A percentile compares a stretch with the other conserved stretches of the same genome.
phyloP scores from a whole-genome alignment of 2,797 vertebrate genomes.

The Mastacembelus armatus region DNA sequence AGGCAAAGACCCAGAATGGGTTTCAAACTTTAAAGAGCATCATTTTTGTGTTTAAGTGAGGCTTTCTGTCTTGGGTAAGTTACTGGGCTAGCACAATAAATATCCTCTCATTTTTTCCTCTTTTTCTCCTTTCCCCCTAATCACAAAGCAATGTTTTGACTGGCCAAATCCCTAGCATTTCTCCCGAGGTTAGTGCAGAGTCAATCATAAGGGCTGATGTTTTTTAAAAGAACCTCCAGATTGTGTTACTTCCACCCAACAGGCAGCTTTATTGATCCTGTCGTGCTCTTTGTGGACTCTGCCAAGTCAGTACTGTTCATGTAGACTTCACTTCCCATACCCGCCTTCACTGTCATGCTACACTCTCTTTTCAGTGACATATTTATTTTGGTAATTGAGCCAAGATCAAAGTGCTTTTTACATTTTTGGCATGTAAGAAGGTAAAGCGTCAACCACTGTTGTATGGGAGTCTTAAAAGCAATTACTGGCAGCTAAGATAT shows the following conservation, averaged over 20 bases:
- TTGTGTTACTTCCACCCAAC: slow-evolving; percentile 75
- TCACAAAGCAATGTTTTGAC: slow-evolving; percentile 73
- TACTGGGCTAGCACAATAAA: too few species aligned
- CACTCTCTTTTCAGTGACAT: slow-evolving; percentile 68
- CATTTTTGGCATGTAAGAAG: slow-evolving; percentile 52
- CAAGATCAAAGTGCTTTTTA: slow-evolving; percentile 68
- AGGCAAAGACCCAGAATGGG: slow-evolving; percentile 44
- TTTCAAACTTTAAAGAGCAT: slow-evolving; percentile 58
- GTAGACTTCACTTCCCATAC: slow-evolving; percentile 47
- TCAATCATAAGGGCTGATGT: slow-evolving; percentile 72
- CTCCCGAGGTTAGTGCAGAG: slow-evolving; percentile 67
- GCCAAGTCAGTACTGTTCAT: slow-evolving; percentile 49
- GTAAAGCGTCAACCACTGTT: slow-evolving; percentile 50
- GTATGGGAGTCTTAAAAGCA: slow-evolving; percentile 50
- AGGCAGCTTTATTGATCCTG: slow-evolving; percentile 74
- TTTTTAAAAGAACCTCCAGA: slow-evolving; percentile 66
- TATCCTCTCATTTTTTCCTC: slow-evolving; percentile 60
- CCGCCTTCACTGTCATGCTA: slow-evolving; percentile 48
- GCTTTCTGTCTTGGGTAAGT: slow-evolving; percentile 46
- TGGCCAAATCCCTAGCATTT: slow-evolving; percentile 71
- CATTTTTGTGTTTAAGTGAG: slow-evolving; percentile 61
- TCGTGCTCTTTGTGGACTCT: slow-evolving; percentile 44
- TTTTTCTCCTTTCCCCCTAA: slow-evolving; percentile 61
- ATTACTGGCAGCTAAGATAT: slow-evolving; percentile 44
- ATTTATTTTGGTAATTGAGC: slow-evolving; percentile 76